Conservation (phyloP, 2,797 vertebrate species). For the Pipistrellus pipistrellus region DNA sequence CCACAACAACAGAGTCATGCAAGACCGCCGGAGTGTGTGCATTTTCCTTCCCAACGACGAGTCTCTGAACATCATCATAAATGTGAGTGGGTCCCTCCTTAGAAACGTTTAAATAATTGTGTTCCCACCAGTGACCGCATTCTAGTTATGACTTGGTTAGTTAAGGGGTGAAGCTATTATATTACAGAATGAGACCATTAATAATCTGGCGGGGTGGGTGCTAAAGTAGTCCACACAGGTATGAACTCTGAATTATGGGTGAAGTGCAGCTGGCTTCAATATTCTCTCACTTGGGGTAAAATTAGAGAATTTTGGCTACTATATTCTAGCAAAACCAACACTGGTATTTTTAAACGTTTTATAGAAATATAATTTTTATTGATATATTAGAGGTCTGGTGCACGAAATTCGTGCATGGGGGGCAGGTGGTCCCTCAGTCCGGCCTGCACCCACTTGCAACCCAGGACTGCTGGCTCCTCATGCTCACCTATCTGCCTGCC, state of each 20-base stretch:
- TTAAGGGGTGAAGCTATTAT: neutral
- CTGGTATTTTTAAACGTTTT: slow-evolving; percentile 13
- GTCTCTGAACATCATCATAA: slow-evolving; percentile 98
- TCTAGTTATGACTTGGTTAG: neutral
- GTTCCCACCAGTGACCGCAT: neutral
- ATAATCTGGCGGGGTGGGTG: neutral
- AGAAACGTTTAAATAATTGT: neutral
- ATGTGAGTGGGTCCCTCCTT: slow-evolving; percentile 89
- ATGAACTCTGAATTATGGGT: neutral
- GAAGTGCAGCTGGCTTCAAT: neutral
- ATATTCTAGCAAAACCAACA: slow-evolving; percentile 10
- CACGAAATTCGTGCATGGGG: too few species aligned
- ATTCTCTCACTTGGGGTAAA: neutral
- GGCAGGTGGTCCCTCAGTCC: too few species aligned
- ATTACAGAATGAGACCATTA: neutral
- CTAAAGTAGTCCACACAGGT: neutral
- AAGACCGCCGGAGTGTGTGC: slow-evolving; percentile 98
- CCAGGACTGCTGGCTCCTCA: too few species aligned
- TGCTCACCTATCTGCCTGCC: too few species aligned
- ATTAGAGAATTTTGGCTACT: slow-evolving; percentile 22
- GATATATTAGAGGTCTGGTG: too few species aligned
- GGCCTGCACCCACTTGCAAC: too few species aligned
- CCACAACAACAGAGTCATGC: slow-evolving; percentile 99
- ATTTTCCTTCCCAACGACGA: slow-evolving; percentile 99
- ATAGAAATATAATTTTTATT: slow-evolving; percentile 14